Base-by-base conservation (phyloP, 2,797 vertebrate genomes). In the Gallirallus australis region DNA sequence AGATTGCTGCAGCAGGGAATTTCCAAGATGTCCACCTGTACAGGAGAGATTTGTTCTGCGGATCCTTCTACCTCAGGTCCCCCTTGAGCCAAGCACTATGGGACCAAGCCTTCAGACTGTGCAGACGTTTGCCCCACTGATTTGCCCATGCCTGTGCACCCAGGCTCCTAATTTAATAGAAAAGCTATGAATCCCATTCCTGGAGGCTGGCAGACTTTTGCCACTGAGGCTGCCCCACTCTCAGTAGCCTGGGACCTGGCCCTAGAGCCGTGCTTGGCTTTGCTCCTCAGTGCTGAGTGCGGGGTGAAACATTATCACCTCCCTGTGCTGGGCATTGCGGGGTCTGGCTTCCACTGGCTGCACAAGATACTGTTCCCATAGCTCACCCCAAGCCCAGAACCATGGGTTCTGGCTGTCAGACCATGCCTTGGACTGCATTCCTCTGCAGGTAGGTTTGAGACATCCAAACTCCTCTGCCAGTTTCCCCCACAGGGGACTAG, bases 331-430 rank as follows among this genome's bases (percentile, higher is more conserved):
- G 8, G 11, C 0, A 4, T 15, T n/a, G 42, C 1, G 2, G 23
- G 35, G 19, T 50, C 20, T 19, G 31, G 23, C 7, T 7, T 8
- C 20, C 0, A 0, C 13, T 37, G 37, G 15, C 40, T 57, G 10
- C 23, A 24, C 1, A 3, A 80, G 42, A 42, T 7, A 1, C 15
- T 52, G 17, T 24, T 60, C 14, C 11, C 8, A 3, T 11, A 50
- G 40, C 37, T 72, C 21, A 33, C 9, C 11, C 37, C 59, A 64
- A 72, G 45, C 23, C 30, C 50, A 53, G n/a, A 20, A 57, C 33
- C 18, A 33, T 7, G 4, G 37, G 24, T 8, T 8, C 12, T 57
- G 33, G 15, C 47, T 68, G 16, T 14, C 1, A 1, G 24, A 18
- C 39, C 7, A 2, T 73, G 15, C 6, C 14, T 78, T 39, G 12